Evolutionary conservation across 1,140 invertebrate genomes (phyloP).

Genomic region (Drosophila cardini): DNA sequence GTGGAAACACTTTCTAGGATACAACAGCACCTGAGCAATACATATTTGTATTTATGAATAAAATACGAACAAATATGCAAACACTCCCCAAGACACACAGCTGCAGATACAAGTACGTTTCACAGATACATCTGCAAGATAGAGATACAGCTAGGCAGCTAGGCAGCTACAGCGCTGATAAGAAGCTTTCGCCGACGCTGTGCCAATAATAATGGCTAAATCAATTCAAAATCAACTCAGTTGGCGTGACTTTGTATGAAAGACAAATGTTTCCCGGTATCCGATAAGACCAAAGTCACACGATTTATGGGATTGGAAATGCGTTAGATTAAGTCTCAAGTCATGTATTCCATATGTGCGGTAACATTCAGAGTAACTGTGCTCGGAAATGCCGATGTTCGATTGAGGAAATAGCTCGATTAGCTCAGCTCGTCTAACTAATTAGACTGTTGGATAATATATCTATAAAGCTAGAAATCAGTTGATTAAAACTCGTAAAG

Average conservation of each 20-base stretch:
- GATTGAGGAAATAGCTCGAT: constrained; percentile 4
- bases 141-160: neutral
- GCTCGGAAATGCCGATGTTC: constrained; percentile 18
- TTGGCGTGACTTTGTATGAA: neutral
- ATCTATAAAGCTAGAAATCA: neutral
- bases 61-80: constrained; percentile 22
- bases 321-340: neutral
- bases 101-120: constrained; percentile 1
- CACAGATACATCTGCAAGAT: constrained; percentile 2
- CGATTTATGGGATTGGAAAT: neutral
- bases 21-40: constrained; percentile 33
- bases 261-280: neutral
- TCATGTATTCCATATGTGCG: constrained; percentile 29
- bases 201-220: constrained; percentile 18
- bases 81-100: constrained; percentile 3
- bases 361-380: constrained; percentile 19
- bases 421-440: constrained; percentile 6
- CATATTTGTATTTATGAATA: constrained; percentile 27
- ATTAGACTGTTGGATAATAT: constrained; percentile 28
- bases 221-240: constrained; percentile 34
- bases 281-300: too few relatives aligned
- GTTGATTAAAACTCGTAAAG: neutral
- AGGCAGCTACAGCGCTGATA: constrained; percentile 28
- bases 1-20: constrained; percentile 47
- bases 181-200: constrained; percentile 1